A percentile compares a stretch with the other conserved stretches of the same genome.
Evolutionary conservation across 1,140 invertebrate species (phyloP).

Genomic region (Neuroterus valhalla): DNA sequence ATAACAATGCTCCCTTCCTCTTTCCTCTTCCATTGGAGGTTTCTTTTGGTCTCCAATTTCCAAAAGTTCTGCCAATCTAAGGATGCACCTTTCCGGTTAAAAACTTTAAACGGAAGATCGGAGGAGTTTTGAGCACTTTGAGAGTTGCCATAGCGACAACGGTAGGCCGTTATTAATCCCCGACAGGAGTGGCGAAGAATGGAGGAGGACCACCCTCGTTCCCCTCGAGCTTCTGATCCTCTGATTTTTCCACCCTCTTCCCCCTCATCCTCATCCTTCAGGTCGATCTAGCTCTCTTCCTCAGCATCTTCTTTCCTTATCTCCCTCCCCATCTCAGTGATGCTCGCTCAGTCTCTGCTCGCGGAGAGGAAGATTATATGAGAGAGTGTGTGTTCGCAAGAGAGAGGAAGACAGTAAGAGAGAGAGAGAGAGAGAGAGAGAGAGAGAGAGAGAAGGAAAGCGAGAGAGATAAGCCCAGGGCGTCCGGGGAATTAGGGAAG

Average conservation of each 20-base stretch:
- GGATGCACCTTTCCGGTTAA: constrained; percentile 48
- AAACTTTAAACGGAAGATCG: constrained; percentile 54
- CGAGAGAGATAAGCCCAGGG: constrained; percentile 47
- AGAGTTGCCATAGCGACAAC: constrained; percentile 62
- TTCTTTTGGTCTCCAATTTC: not conserved
- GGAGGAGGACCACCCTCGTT: constrained; percentile 51
- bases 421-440: not conserved
- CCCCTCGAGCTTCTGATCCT: constrained; percentile 42
- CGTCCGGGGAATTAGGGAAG: constrained; percentile 58
- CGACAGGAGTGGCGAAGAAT: constrained; percentile 54
- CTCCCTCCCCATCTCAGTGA: constrained; percentile 1
- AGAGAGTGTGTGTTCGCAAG: constrained; percentile 23
- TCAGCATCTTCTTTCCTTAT: constrained; percentile 24
- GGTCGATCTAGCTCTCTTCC: constrained; percentile 7
- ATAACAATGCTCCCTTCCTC: not conserved
- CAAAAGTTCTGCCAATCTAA: constrained; percentile 18
- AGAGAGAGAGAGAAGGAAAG: too few relatives aligned
- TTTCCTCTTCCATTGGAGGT: not conserved
- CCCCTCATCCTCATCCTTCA: constrained; percentile 5
- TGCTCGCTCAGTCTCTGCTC: constrained; percentile 23
- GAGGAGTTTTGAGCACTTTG: constrained; percentile 53
- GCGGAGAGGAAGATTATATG: constrained; percentile 47
- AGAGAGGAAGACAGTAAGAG: constrained; percentile 42
- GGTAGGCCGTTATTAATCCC: constrained; percentile 65
- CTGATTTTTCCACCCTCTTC: constrained; percentile 41